These are phyloP conservation scores for Allygus modestus DNA, from an alignment of 2,888 invertebrate species.

Conservation along the genomic window DNA sequence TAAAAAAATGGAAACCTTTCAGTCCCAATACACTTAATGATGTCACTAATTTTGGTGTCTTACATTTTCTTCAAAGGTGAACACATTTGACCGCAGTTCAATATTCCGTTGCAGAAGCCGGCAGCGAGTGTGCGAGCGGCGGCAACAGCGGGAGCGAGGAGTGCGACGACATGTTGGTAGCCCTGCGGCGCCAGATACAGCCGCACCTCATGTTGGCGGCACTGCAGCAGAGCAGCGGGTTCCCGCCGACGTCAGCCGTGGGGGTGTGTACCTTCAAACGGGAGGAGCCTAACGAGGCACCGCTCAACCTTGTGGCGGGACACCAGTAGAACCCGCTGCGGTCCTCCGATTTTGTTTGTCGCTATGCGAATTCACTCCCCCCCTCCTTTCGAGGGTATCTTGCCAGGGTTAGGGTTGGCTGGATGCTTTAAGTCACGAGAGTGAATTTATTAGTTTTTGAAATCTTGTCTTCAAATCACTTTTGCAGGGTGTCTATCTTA, in stretches of 20 bases:
- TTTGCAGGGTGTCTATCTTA: no score
- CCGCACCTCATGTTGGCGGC: conserved; percentile 84
- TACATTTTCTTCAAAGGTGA: no score
- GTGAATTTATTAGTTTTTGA: no score
- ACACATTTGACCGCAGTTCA: no score
- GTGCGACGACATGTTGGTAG: conserved; percentile 83
- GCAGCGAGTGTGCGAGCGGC: conserved; percentile 65
- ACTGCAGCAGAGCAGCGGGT: conserved; percentile 75
- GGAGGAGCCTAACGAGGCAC: conserved; percentile 66
- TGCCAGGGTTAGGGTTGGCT: conserved; percentile 35
- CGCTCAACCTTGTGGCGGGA: conserved; percentile 68
- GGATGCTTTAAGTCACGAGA: neutral
- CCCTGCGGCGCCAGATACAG: conserved; percentile 83
- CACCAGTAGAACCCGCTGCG: conserved; percentile 53
- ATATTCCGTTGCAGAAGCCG: conserved; percentile 50
- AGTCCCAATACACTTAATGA: no score
- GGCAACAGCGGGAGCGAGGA: conserved; percentile 72
- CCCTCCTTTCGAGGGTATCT: neutral
- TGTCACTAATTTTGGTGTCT: no score
- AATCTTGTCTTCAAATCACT: no score
- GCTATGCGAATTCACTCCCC: neutral
- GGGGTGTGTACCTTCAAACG: conserved; percentile 53
- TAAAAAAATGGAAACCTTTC: no score
- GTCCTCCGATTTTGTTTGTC: neutral
- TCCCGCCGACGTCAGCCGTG: conserved; percentile 7